Base-by-base conservation (phyloP, 1,140 invertebrate genomes). In the Caenorhabditis tropicalis region DNA sequence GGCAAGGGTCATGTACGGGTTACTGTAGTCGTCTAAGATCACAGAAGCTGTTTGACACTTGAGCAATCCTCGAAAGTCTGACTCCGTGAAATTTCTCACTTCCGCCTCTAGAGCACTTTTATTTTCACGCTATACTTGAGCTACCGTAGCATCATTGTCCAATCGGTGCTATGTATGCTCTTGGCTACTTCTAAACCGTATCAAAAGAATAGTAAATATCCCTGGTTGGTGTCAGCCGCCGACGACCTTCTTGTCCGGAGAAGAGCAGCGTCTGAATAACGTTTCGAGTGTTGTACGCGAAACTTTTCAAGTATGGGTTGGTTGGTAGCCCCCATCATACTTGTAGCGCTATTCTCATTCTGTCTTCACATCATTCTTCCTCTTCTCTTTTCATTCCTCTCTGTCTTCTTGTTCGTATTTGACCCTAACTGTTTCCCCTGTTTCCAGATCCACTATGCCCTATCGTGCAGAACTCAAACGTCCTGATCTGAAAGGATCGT, bases 401-500 rank as follows among this genome's bases (percentile, higher is more conserved):
- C n/a, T 56, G 0, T 43, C 10, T 39, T 82, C n/a, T 27, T 82
- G 2, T 12, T 58, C 53, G 24, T 1, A 9, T 33, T 1, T 49
- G 31, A 10, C 10, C n/a, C 10, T 33, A n/a, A n/a, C 79, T 4
- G 19, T 0, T 49, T 49, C 79, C 3, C 12, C 15, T 6, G 3
- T 83, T 84, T 83, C 19, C 29, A 48, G 19, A 43, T n/a, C n/a
- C 33, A 33, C 10, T 74, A 88, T 88, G 87, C 87, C 87, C 0
- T 88, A 88, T 74, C 87, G 87, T 48, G 79, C 87, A 7, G 87
- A 88, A 53, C 82, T 88, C 16, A 88, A 87, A 86, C 83, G 87
- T 49, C 87, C 87, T 2, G 87, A 88, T 79, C 36, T 88, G 12
- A 88, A 88, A 88, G 87, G 87, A 9, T 81, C 82, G 36, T 88